Conservation (phyloP, 2,888 invertebrate genomes). For the Pterobdella sp. region DNA sequence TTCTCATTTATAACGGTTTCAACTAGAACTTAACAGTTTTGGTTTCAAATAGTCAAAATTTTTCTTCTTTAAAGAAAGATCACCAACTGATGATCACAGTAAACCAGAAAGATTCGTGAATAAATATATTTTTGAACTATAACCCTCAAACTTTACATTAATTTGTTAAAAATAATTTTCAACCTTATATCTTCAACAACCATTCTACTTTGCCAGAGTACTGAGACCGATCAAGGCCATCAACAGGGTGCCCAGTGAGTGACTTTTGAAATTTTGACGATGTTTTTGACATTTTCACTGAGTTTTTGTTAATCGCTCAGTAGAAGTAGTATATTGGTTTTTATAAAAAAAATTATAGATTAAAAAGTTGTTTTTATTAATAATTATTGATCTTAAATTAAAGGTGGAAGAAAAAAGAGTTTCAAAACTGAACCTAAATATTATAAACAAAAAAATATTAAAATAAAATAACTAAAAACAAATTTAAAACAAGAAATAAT, state of each 20-base stretch:
- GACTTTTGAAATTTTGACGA: too few relatives aligned
- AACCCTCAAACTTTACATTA: not conserved
- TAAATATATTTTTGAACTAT: not conserved
- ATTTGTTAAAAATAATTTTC: not conserved
- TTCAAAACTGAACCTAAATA: not conserved
- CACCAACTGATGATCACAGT: not conserved
- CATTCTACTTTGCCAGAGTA: conserved; percentile 60
- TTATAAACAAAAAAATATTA: not conserved
- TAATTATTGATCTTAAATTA: not conserved
- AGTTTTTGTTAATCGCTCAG: too few relatives aligned
- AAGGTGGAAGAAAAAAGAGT: not conserved
- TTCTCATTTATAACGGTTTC: too few relatives aligned
- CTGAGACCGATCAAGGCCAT: conserved; percentile 91
- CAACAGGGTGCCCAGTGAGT: conserved; percentile 98
- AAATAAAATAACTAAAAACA: too few relatives aligned
- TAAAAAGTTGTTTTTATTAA: too few relatives aligned
- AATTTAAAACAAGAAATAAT: too few relatives aligned
- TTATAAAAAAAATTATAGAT: too few relatives aligned
- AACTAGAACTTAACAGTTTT: not conserved
- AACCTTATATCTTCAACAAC: too few relatives aligned
- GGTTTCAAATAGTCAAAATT: not conserved
- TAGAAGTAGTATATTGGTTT: too few relatives aligned
- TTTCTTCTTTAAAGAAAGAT: not conserved
- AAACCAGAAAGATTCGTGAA: not conserved
- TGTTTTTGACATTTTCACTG: too few relatives aligned